These are phyloP conservation scores for Eulemur albifrons DNA, from an alignment of 2,797 vertebrate genomes.

Conservation along the genomic window DNA sequence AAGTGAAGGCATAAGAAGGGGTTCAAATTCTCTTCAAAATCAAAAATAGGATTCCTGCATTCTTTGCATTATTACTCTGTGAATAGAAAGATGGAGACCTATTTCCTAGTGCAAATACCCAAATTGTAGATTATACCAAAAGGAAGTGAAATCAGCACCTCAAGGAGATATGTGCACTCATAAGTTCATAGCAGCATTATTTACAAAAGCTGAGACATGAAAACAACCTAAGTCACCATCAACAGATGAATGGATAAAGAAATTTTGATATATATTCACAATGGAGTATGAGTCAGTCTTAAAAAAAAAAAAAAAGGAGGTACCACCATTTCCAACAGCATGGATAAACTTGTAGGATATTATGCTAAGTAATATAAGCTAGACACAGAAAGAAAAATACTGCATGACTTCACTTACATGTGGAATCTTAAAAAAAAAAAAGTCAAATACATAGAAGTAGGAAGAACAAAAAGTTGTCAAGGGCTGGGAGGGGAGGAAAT, in stretches of 20 bases:
- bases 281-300: background rate
- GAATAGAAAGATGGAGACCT: background rate
- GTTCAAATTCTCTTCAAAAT: background rate
- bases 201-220: background rate
- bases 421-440: background rate
- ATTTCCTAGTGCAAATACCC: background rate
- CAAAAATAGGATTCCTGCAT: background rate
- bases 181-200: background rate
- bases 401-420: background rate
- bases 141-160: background rate
- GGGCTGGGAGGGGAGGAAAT: accelerated
- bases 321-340: background rate
- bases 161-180: background rate
- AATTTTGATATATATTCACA: background rate
- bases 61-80: background rate
- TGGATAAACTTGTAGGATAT: background rate
- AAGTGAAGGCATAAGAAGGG: background rate
- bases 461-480: background rate
- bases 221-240: background rate
- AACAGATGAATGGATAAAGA: background rate
- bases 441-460: background rate
- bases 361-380: background rate
- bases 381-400: background rate
- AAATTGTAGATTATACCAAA: background rate
- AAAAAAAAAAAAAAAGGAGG: background rate